Evolutionary conservation across 64 coral and sea anemone species (phyloP), one percentile per base, ranked within the genome.

Genomic region (Catalaphyllia jardinei): DNA sequence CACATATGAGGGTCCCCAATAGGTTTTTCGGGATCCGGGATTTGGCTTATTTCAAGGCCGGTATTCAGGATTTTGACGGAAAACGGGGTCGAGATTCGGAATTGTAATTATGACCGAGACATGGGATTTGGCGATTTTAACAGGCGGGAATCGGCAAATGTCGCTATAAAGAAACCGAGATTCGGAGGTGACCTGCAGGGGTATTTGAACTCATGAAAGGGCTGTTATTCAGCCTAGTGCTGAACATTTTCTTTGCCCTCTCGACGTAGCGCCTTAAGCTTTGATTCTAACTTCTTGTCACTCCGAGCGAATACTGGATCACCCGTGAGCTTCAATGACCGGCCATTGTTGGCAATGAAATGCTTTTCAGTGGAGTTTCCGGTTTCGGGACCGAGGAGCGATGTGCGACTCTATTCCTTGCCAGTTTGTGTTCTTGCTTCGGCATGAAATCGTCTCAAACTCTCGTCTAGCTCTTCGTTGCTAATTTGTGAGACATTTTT

Each of bases 211-310:
- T 71, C 64, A 35, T 46, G 62, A 85, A 85, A 75, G 81, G 60
- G 16, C 81, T 67, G n/a, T 85, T 67, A 38, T 85, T 60, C 4
- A 85, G 28, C 29, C 62, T 85, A 14, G 31, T 65, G 10, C 49
- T 18, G 17, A 72, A 86, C 33, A 16, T 86, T 86, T 46, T 86
- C 83, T 67, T 86, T 86, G 25, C 83, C 83, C 69, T 73, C 63
- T 71, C 64, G 18, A 3, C 65, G 60, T 28, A 46, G 25, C 3
- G 1, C n/a, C 19, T 86, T 72, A 1, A 86, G 62, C 50, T 86
- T 86, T 31, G 29, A 39, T 71, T 86, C 83, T 27, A 86, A 29
- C 83, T 72, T 86, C 69, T 86, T 86, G 35, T 72, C 52, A 33
- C 60, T 67, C 13, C 38, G 35, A 14, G 11, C 33, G 31, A 86